Percentiles rank a stretch among this genome's conserved stretches.
Evolutionary conservation across 2,797 vertebrate species (phyloP).

Genomic region (Gallirallus australis): DNA sequence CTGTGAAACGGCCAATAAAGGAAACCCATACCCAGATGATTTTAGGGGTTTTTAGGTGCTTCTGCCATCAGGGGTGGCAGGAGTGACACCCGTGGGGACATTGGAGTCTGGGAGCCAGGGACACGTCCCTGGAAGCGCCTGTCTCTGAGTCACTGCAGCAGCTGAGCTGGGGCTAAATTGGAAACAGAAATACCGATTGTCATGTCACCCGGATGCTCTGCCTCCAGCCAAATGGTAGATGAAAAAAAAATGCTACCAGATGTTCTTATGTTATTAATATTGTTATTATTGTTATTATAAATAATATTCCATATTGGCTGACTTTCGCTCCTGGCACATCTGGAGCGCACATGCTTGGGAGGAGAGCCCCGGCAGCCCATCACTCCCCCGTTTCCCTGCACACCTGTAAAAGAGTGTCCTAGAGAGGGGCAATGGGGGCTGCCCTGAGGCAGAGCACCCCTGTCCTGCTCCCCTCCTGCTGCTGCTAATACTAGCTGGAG

Average conservation of each 20-base stretch:
- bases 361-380: background rate
- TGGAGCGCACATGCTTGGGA: conserved; percentile 28
- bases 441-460: background rate
- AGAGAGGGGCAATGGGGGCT: background rate
- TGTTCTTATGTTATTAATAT: conserved; percentile 72
- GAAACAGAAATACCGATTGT: conserved; percentile 46
- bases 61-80: background rate
- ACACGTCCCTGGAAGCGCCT: background rate
- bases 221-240: conserved; percentile 63
- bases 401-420: conserved; percentile 26
- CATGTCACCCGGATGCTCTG: conserved; percentile 51
- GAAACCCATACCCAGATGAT: background rate
- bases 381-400: background rate
- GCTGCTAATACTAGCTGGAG: fast-evolving
- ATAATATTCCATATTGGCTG: conserved; percentile 47
- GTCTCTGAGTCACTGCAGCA: conserved; percentile 20
- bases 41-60: background rate
- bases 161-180: conserved; percentile 49
- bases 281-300: conserved; percentile 72
- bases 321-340: conserved; percentile 21
- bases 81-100: background rate
- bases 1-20: background rate
- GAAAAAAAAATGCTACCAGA: conserved; percentile 54
- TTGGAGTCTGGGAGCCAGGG: fast-evolving
- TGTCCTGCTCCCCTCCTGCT: fast-evolving